A percentile compares a stretch with the other conserved stretches of the same genome.
Evolutionary conservation across 2,888 invertebrate genomes (phyloP).

Genomic region (Podotricha telesiphe): DNA sequence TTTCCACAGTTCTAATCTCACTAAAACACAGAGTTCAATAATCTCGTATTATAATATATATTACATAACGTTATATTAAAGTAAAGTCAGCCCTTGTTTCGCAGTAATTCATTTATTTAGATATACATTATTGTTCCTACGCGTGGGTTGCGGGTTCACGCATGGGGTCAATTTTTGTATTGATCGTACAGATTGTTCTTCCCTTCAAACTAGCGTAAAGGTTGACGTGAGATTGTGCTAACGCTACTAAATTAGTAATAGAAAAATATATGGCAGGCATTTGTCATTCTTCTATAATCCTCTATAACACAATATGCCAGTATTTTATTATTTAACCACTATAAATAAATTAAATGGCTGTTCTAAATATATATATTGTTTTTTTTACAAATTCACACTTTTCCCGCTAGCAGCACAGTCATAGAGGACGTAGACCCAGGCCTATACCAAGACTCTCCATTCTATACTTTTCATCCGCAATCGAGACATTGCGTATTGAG

Average conservation of each 20-base stretch:
- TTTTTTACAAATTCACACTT: no score
- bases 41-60: not conserved
- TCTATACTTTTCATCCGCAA: no score
- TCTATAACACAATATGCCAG: not conserved
- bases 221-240: not conserved
- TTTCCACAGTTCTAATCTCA: not conserved
- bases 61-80: not conserved
- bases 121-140: not conserved
- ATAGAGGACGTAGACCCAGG: no score
- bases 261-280: not conserved
- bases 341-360: no score
- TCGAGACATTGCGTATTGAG: no score
- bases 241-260: not conserved
- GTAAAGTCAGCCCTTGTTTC: no score
- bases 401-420: no score
- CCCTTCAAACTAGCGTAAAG: not conserved
- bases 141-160: slow-evolving; percentile 15
- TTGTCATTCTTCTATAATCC: not conserved
- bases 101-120: not conserved
- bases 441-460: no score
- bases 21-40: not conserved
- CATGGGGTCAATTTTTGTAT: slow-evolving; percentile 11
- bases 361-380: no score
- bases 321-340: no score
- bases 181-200: slow-evolving; percentile 8